Conservation (phyloP, 1,140 invertebrate species). For the Papilio machaon region DNA sequence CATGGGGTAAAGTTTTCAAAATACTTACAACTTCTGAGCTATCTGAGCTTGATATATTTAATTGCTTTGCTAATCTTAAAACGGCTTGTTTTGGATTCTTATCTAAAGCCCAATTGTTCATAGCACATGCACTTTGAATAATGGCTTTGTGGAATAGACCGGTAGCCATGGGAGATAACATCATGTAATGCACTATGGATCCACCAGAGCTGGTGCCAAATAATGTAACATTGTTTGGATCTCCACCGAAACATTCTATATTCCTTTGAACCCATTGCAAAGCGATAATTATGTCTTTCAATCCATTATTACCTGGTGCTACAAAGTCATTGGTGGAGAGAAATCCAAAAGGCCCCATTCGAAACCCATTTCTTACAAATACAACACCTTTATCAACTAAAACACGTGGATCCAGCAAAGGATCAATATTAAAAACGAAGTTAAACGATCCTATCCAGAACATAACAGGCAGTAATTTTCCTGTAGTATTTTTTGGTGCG, state of each 20-base stretch:
- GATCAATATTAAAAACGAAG: conserved; percentile 55
- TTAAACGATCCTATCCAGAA: conserved; percentile 69
- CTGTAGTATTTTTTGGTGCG: conserved; percentile 58
- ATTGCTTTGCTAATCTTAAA: conserved; percentile 60
- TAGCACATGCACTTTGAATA: conserved; percentile 69
- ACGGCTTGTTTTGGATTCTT: conserved; percentile 61
- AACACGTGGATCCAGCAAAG: conserved; percentile 56
- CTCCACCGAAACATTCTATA: conserved; percentile 83
- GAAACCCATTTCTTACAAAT: conserved; percentile 66
- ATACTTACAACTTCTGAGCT: conserved; percentile 66
- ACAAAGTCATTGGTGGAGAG: conserved; percentile 68
- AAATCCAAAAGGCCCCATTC: conserved; percentile 73
- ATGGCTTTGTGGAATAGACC: conserved; percentile 81
- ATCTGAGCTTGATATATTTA: conserved; percentile 59
- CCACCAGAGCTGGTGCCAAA: conserved; percentile 84
- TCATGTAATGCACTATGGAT: conserved; percentile 79
- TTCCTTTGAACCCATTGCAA: conserved; percentile 85
- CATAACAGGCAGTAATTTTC: conserved; percentile 70
- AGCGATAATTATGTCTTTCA: conserved; percentile 84
- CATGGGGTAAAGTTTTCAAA: conserved; percentile 53
- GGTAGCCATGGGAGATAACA: conserved; percentile 82
- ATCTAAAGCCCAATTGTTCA: conserved; percentile 68
- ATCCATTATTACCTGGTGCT: conserved; percentile 84
- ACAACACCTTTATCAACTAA: conserved; percentile 64
- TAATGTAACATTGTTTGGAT: conserved; percentile 84